A percentile compares a stretch with the other conserved stretches of the same genome.
Conservation (phyloP, 2,888 invertebrate genomes). For the Zaprionus bogoriensis region DNA sequence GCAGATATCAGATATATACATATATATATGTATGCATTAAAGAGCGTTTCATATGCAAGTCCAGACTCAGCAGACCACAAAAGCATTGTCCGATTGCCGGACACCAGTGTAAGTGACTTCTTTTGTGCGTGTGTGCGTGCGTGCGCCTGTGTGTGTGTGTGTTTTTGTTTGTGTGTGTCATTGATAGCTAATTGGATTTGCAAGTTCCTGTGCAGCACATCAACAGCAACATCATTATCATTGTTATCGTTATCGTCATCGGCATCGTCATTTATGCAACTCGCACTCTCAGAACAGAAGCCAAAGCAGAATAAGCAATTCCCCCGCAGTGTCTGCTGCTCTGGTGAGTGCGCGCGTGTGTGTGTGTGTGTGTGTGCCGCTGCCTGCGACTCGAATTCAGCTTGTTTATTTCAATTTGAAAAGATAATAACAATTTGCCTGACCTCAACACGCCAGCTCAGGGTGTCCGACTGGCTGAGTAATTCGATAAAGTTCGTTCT, state of each 20-base stretch:
- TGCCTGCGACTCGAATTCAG: conserved; percentile 30
- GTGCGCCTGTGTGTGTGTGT: not conserved
- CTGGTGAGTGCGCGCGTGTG: conserved; percentile 15
- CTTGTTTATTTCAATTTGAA: conserved; percentile 64
- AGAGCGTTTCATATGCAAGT: not conserved
- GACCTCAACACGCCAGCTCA: conserved; percentile 1
- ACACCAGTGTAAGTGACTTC: not conserved
- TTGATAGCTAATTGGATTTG: conserved; percentile 53
- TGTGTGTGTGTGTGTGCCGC: too few species aligned
- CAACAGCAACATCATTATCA: conserved; percentile 9
- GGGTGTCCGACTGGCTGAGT: not conserved
- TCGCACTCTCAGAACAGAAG: not conserved
- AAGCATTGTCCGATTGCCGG: not conserved
- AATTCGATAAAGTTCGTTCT: not conserved
- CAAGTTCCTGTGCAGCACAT: conserved; percentile 29
- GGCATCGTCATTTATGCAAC: not conserved
- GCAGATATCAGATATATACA: not conserved
- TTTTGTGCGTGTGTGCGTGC: not conserved
- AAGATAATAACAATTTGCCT: conserved; percentile 31
- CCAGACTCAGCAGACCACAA: not conserved
- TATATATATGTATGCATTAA: not conserved
- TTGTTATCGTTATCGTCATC: not conserved
- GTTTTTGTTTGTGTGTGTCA: conserved; percentile 3
- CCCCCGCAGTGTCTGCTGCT: conserved; percentile 8
- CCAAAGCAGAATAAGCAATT: not conserved